These are phyloP conservation scores for Nysson spinosus DNA, from an alignment of 2,888 invertebrate species.

Conservation along the genomic window DNA sequence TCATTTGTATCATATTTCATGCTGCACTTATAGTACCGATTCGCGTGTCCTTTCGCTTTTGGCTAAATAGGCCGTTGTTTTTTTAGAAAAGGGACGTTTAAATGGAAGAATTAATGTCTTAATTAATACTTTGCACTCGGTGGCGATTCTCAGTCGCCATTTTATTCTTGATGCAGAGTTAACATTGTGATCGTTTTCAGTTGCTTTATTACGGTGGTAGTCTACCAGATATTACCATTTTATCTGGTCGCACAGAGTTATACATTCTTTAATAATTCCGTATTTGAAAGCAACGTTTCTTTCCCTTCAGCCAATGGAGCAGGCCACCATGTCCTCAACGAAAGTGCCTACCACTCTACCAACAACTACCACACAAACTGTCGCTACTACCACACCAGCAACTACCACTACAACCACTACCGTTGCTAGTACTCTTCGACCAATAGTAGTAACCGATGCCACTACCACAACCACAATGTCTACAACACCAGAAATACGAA, in stretches of 20 bases:
- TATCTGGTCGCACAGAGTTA: too few species aligned
- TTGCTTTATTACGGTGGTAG: too few species aligned
- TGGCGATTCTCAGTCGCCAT: too few species aligned
- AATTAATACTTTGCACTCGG: too few species aligned
- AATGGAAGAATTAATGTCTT: too few species aligned
- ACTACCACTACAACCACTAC: constrained; percentile 19
- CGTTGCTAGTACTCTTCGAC: constrained; percentile 4
- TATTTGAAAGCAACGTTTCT: constrained; percentile 15
- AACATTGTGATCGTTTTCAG: too few species aligned
- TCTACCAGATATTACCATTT: too few species aligned
- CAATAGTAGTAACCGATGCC: constrained; percentile 32
- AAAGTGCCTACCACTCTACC: constrained; percentile 37
- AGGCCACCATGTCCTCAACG: constrained; percentile 41
- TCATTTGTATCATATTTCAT: constrained; percentile 54
- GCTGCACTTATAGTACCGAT: constrained; percentile 42
- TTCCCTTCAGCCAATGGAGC: constrained; percentile 46
- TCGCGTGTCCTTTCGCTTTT: constrained; percentile 46
- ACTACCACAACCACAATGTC: constrained; percentile 56
- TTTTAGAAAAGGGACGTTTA: too few species aligned
- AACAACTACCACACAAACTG: constrained; percentile 31
- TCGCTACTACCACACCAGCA: neutral
- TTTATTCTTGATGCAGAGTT: too few species aligned
- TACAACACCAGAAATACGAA: constrained; percentile 52
- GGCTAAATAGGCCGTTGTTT: constrained; percentile 28
- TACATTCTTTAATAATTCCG: too few species aligned